Conservation (phyloP, 2,113 vertebrate species). For the Petroica traversi region DNA sequence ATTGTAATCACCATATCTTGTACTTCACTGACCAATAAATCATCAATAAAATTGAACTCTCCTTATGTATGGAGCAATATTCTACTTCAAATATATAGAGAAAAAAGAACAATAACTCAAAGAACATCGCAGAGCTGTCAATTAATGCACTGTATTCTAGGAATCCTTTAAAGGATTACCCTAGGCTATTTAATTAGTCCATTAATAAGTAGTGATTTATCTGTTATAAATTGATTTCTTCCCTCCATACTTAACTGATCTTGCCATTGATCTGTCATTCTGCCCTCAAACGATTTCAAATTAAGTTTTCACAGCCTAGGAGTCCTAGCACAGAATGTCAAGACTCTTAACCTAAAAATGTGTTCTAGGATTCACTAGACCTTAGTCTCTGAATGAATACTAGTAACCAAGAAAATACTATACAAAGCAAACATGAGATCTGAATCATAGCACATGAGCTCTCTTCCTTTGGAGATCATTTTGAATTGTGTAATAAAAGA, state of each 20-base stretch:
- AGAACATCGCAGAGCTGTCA: background rate
- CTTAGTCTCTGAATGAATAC: background rate
- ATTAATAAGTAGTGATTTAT: constrained; percentile 44
- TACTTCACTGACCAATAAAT: background rate
- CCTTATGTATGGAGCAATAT: background rate
- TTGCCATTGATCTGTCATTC: constrained; percentile 13
- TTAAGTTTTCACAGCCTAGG: background rate
- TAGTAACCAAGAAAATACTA: background rate
- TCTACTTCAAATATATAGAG: background rate
- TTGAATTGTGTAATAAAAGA: background rate
- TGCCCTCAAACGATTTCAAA: background rate
- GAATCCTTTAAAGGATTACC: constrained; percentile 23
- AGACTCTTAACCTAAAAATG: background rate
- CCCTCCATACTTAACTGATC: background rate
- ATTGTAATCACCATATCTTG: background rate
- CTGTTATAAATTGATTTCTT: constrained; percentile 35
- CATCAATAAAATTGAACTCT: background rate
- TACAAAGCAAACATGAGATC: background rate
- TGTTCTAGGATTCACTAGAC: background rate
- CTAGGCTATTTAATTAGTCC: constrained; percentile 29
- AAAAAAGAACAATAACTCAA: background rate
- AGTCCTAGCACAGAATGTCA: background rate
- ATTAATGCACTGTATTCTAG: background rate
- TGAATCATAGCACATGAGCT: background rate
- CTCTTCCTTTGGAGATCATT: background rate